A percentile compares a stretch with the other conserved stretches of the same genome.
phyloP scores from a whole-genome alignment of 2,113 vertebrate genomes.

The Tyrannus savana region DNA sequence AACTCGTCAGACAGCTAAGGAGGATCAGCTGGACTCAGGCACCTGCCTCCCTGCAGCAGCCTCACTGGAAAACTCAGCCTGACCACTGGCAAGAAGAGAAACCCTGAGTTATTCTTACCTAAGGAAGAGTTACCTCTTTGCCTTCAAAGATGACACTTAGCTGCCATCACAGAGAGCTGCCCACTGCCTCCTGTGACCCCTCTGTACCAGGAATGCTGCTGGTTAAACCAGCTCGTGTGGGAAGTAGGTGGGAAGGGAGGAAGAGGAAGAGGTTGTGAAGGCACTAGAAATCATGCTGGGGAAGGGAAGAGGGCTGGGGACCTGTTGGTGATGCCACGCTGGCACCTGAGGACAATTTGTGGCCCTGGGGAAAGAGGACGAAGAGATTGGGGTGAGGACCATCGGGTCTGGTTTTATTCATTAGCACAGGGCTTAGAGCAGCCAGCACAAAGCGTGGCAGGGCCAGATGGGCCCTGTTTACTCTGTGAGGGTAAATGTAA shows the following conservation, averaged over 20 bases:
- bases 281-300: neutral
- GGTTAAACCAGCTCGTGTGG: neutral
- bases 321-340: neutral
- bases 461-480: slow-evolving; percentile 72
- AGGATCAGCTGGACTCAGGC: neutral
- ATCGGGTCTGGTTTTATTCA: slow-evolving; percentile 49
- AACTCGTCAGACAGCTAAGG: neutral
- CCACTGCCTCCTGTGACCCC: neutral
- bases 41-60: neutral
- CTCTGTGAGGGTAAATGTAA: slow-evolving; percentile 43
- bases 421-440: slow-evolving; percentile 20
- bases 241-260: neutral
- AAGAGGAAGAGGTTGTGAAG: neutral
- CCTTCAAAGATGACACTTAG: neutral
- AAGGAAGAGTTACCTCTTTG: neutral
- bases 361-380: neutral
- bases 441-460: neutral
- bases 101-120: neutral
- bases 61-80: neutral
- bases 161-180: fast-evolving
- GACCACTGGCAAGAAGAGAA: neutral
- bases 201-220: fast-evolving
- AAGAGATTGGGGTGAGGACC: neutral
- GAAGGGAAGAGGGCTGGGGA: neutral
- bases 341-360: neutral